Conservation (phyloP, 2,888 invertebrate species). For the Brenthis ino region DNA sequence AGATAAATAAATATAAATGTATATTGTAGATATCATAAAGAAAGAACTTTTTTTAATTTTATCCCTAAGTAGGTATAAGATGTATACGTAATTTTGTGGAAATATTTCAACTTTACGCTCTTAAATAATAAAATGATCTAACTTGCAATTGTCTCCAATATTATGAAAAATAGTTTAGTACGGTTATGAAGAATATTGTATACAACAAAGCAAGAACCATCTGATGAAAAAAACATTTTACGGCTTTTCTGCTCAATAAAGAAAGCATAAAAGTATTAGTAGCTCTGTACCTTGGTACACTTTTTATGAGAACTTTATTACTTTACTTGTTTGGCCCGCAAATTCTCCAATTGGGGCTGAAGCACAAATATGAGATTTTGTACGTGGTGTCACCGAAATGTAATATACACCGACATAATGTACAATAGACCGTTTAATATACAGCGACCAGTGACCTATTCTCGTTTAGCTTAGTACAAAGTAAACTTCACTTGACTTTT, state of each 20-base stretch:
- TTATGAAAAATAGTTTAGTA: neutral
- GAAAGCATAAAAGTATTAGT: constrained; percentile 60
- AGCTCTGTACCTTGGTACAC: constrained; percentile 47
- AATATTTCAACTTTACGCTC: too few species aligned
- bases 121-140: too few species aligned
- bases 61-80: too few species aligned
- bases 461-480: too few species aligned
- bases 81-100: too few species aligned
- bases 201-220: constrained; percentile 44
- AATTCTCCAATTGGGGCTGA: constrained; percentile 14
- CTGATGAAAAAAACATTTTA: constrained; percentile 65
- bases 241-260: constrained; percentile 64
- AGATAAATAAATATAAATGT: too few species aligned
- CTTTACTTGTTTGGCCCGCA: constrained; percentile 45
- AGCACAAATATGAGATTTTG: neutral
- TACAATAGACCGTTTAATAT: too few species aligned
- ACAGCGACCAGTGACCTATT: too few species aligned
- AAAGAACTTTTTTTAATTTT: too few species aligned
- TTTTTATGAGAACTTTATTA: constrained; percentile 51
- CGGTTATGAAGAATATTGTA: constrained; percentile 10
- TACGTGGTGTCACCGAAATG: neutral
- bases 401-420: neutral
- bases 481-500: too few species aligned
- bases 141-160: neutral
- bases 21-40: too few species aligned